Evolutionary conservation across 2,113 vertebrate genomes (phyloP).

Genomic region (Hiodon tergisus): DNA sequence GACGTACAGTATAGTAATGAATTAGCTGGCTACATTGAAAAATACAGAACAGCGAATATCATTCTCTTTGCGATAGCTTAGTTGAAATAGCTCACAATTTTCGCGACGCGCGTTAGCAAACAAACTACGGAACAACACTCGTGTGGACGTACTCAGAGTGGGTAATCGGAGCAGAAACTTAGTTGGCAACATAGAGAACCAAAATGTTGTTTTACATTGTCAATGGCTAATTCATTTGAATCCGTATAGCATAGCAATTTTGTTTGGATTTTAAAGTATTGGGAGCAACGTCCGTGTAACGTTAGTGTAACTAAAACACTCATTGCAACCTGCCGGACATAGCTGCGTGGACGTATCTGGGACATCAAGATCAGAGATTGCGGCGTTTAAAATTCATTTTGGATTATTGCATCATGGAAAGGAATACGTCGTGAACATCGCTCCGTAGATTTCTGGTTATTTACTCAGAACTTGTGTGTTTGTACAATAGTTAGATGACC

Average conservation of each 20-base stretch:
- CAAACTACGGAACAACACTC: conserved; percentile 6
- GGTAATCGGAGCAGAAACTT: not conserved
- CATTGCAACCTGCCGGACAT: conserved; percentile 21
- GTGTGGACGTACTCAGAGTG: conserved; percentile 4
- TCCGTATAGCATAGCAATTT: not conserved
- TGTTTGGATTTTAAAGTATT: not conserved
- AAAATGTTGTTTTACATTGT: conserved; percentile 3
- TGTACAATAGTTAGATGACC: conserved; percentile 53
- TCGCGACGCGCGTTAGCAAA: conserved; percentile 11
- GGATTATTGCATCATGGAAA: conserved; percentile 19
- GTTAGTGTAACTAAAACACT: conserved; percentile 13
- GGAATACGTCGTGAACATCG: conserved; percentile 39
- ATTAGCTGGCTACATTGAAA: not conserved
- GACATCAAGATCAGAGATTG: conserved; percentile 11
- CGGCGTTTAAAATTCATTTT: conserved; percentile 34
- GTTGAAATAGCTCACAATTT: not conserved
- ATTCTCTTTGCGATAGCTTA: not conserved
- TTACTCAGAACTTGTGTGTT: conserved; percentile 59
- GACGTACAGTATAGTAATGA: not conserved
- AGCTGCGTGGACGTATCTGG: conserved; percentile 8
- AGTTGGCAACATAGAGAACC: conserved; percentile 12
- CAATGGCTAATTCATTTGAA: not conserved
- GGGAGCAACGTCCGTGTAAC: conserved; percentile 11
- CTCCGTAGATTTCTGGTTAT: conserved; percentile 44
- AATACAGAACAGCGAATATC: conserved; percentile 2